These are phyloP conservation scores for Mesembrinibis cayennensis DNA, from an alignment of 2,113 vertebrate species.

Conservation along the genomic window DNA sequence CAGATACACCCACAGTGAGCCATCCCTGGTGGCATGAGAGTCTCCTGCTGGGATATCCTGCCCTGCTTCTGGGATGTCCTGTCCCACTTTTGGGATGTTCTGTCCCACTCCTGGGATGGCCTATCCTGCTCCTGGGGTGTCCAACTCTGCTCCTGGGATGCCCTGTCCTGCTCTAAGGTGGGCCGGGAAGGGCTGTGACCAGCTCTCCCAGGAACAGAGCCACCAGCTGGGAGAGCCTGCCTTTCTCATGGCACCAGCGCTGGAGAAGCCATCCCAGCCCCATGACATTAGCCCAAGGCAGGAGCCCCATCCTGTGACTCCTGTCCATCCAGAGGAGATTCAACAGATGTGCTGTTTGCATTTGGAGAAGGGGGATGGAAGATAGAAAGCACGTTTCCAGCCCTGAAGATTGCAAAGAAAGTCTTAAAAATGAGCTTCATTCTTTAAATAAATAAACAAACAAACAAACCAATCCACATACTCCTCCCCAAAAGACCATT, in stretches of 20 bases:
- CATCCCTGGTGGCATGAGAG: not conserved
- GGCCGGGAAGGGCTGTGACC: not conserved
- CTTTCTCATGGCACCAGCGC: not conserved
- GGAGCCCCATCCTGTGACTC: not conserved
- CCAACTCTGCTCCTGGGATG: no score
- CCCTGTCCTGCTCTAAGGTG: not conserved
- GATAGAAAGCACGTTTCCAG: not conserved
- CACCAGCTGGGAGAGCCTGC: not conserved
- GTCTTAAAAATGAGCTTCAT: not conserved
- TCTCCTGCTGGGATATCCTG: no score
- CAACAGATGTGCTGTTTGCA: not conserved
- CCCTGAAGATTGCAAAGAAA: not conserved
- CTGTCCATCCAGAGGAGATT: not conserved
- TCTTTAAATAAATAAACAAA: not conserved
- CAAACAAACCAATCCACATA: not conserved
- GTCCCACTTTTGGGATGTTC: not conserved
- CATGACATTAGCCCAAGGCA: accelerated
- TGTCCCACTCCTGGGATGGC: not conserved
- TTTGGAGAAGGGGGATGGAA: not conserved
- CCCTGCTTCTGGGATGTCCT: not conserved
- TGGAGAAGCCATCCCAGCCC: not conserved
- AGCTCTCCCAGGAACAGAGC: not conserved
- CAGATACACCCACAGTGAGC: not conserved
- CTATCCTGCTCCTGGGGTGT: not conserved
- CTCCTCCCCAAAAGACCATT: accelerated